A percentile compares a stretch with the other conserved stretches of the same genome.
These are phyloP conservation scores for Dryas iulia DNA, from an alignment of 1,140 invertebrate genomes.

Conservation along the genomic window DNA sequence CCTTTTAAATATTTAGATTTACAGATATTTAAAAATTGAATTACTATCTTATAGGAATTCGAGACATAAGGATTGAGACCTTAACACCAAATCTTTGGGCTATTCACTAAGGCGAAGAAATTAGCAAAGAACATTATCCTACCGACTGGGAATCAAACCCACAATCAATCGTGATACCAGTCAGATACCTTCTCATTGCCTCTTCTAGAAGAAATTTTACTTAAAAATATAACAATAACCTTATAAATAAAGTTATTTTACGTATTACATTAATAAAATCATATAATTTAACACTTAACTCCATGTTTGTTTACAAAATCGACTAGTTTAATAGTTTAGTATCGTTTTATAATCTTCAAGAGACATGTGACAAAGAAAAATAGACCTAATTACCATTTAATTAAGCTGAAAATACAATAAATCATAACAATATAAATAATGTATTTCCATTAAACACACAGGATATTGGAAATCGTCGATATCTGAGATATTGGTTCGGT, in stretches of 20 bases:
- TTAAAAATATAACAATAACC: not conserved
- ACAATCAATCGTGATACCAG: too few relatives aligned
- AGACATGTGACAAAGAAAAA: not conserved
- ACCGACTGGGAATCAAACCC: too few relatives aligned
- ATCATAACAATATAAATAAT: conserved; percentile 29
- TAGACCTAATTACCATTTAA: not conserved
- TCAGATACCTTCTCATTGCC: too few relatives aligned
- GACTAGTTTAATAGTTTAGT: not conserved
- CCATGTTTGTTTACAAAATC: not conserved
- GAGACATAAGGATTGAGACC: too few relatives aligned
- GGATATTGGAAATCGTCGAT: conserved; percentile 34
- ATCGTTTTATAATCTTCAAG: not conserved
- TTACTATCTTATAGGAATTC: too few relatives aligned
- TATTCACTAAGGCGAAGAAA: too few relatives aligned
- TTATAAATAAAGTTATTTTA: not conserved
- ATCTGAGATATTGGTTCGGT: not conserved
- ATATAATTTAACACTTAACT: not conserved
- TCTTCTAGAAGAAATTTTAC: too few relatives aligned
- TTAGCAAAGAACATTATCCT: too few relatives aligned
- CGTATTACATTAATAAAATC: not conserved
- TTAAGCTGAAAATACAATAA: not conserved
- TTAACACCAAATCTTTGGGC: too few relatives aligned
- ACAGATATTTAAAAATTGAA: too few relatives aligned
- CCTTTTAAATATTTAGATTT: too few relatives aligned
- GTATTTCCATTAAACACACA: conserved; percentile 33